phyloP scores from a whole-genome alignment of 1,140 invertebrate genomes.

The Tetramorium alpestre region DNA sequence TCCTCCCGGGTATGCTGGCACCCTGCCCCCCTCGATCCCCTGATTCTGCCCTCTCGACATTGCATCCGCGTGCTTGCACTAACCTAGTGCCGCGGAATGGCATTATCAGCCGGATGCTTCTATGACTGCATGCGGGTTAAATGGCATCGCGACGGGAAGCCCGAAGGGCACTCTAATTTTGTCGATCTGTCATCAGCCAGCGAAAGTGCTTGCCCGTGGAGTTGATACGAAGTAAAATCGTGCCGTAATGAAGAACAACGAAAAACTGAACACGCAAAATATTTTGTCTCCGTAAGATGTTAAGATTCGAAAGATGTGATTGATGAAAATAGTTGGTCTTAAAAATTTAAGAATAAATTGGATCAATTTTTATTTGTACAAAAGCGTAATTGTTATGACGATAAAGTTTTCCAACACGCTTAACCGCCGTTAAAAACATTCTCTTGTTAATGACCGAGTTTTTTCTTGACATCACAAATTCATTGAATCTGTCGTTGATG shows the following conservation, averaged over 20 bases:
- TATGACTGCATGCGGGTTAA: constrained; percentile 70
- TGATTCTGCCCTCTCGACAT: constrained; percentile 60
- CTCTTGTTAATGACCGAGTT: not conserved
- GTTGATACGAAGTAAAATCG: not conserved
- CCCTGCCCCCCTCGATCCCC: constrained; percentile 27
- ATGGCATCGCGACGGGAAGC: constrained; percentile 59
- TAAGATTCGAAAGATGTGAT: not conserved
- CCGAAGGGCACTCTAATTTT: constrained; percentile 63
- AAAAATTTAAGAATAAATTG: not conserved
- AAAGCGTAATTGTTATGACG: not conserved
- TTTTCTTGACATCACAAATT: not conserved
- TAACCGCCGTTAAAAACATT: not conserved
- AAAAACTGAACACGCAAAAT: not conserved
- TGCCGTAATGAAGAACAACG: not conserved
- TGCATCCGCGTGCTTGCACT: constrained; percentile 73
- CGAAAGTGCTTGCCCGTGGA: not conserved
- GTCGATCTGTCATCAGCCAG: constrained; percentile 32
- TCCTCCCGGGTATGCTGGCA: constrained; percentile 41
- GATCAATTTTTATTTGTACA: not conserved
- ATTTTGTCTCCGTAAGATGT: not conserved
- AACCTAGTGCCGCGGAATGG: constrained; percentile 75
- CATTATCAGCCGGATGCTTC: constrained; percentile 74
- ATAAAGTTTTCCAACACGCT: not conserved
- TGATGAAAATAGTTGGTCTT: not conserved
- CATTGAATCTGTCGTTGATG: constrained; percentile 4